Percentiles rank a stretch among this genome's conserved stretches.
Evolutionary conservation across 2,888 invertebrate species (phyloP).

Genomic region (Lasius fuliginosus): DNA sequence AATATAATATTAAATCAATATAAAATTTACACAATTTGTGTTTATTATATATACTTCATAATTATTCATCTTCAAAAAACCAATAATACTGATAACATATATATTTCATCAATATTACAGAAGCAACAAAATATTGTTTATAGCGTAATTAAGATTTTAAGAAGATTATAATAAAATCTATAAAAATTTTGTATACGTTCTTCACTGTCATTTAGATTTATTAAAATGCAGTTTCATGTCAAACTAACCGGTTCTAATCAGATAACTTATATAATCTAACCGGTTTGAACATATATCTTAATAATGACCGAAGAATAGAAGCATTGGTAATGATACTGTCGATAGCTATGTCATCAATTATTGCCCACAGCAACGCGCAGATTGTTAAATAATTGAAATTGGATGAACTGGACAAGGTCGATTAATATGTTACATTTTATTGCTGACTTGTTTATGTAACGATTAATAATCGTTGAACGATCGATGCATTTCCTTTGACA

Average conservation of each 20-base stretch:
- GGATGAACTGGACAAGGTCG: not conserved
- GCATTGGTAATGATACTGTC: conserved; percentile 43
- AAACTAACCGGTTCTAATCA: conserved; percentile 63
- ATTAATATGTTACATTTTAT: conserved; percentile 53
- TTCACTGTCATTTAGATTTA: not conserved
- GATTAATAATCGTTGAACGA: not conserved
- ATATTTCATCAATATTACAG: not conserved
- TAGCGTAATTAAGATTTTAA: not conserved
- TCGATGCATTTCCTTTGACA: not conserved
- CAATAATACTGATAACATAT: not conserved
- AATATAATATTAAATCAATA: not conserved
- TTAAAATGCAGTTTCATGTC: conserved; percentile 13
- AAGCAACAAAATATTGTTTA: not conserved
- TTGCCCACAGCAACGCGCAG: conserved; percentile 35
- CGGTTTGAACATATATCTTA: conserved; percentile 36
- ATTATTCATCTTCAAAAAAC: no score
- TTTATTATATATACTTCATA: not conserved
- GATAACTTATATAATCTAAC: conserved; percentile 29
- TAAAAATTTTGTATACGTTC: not conserved
- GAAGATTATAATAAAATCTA: not conserved
- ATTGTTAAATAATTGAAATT: conserved; percentile 48
- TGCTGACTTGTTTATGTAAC: conserved; percentile 52
- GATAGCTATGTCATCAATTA: conserved; percentile 58
- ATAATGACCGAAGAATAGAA: conserved; percentile 60
- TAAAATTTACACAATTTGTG: not conserved